phyloP scores from a whole-genome alignment of 2,113 vertebrate species.

The Clarias macrocephalus region DNA sequence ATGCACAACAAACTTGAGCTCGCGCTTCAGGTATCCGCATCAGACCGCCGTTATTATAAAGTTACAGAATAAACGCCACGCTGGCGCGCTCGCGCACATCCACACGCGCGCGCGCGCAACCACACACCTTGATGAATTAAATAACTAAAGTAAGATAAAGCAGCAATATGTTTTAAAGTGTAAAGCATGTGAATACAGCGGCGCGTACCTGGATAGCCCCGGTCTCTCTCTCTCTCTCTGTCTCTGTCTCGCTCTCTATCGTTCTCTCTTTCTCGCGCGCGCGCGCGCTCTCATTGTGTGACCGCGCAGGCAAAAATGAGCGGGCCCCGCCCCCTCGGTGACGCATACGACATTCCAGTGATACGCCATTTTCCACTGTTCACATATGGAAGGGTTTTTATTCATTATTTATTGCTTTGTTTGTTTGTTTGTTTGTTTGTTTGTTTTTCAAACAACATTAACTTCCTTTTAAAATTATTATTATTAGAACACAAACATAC shows the following conservation, averaged over 20 bases:
- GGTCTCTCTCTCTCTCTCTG: background rate
- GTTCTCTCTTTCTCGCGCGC: background rate
- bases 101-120: background rate
- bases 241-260: background rate
- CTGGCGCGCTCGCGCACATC: background rate
- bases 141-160: background rate
- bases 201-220: background rate
- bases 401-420: background rate
- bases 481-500: background rate
- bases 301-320: slow-evolving; percentile 11
- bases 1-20: background rate
- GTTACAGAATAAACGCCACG: background rate
- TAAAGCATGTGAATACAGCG: background rate
- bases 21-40: background rate
- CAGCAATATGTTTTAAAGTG: background rate
- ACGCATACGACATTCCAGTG: background rate
- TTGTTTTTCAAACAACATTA: background rate
- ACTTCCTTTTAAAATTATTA: background rate
- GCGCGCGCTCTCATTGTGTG: background rate
- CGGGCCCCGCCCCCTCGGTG: background rate
- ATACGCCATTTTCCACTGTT: background rate
- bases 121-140: background rate
- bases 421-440: background rate
- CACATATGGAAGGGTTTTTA: background rate
- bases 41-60: background rate